Base-by-base conservation (phyloP, 2,888 invertebrate species). In the Drosophila meridiana region DNA sequence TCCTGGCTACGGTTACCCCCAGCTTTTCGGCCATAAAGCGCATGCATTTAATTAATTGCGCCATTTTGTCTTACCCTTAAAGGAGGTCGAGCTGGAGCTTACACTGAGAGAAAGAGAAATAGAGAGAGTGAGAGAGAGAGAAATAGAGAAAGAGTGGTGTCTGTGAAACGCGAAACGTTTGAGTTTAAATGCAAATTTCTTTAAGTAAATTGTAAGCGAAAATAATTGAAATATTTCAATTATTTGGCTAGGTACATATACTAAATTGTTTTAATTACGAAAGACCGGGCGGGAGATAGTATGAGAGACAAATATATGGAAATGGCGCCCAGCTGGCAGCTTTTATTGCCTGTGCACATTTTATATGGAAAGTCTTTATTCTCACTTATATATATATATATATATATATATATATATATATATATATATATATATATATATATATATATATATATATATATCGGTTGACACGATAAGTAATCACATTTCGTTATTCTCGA, bases 31-130 rank as follows among this genome's bases (percentile, higher is more conserved):
- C 69, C 81, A 83, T 86, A 76, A 88, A 85, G 88, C 73, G 80
- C 86, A 78, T 80, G 83, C 86, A 83, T 80, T 83, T 88, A 84
- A 84, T 84, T 84, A 84, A 88, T 84, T 80, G 74, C 78, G 65
- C 65, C 69, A 83, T 86, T 84, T 83, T 78, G 80, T 82, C 78
- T 76, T 76, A 57, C 58, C 73, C 84, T 64, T 73, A 58, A 65
- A 82, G 75, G 70, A 57, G 61, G 57, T 63, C 74, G 56, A 42
- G 53, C n/a, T 14, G 9, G 13, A 7, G 28, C 40, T 47, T 59
- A 52, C n/a, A 61, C 36, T 32, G 38, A 20, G 36, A 2, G 11
- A 20, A 3, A 20, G 20, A 30, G 2, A 34, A 1, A 11, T 14
- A 48, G n/a, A 4, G 30, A 30, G 30, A 8, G 4, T 8, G 48